Base-by-base conservation (phyloP, 2,888 invertebrate species). In the Heliconius sara region DNA sequence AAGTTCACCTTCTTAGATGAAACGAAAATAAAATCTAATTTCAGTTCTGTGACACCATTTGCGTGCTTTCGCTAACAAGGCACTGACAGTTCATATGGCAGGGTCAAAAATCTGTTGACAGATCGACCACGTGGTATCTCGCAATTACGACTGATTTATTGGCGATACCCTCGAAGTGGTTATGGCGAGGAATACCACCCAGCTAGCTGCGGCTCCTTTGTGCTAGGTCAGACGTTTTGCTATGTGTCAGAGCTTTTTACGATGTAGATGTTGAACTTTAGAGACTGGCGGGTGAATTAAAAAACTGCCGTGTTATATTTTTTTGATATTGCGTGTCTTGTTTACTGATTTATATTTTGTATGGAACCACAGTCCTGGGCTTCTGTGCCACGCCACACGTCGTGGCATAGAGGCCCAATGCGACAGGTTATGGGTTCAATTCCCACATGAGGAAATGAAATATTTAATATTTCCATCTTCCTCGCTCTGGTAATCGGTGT, bases 121-220 rank as follows among this genome's bases (percentile, higher is more conserved):
- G 76, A 68, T 75, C 72, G 63, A 63, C 77, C 82, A 77, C 77
- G 77, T 82, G 81, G 79, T 82, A 83, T 83, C 83, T 78, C 39
- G 77, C 79, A 83, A 81, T 80, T 79, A 79, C 77, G 77, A 66
- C 73, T 84, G 85, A 86, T 84, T 82, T 83, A 86, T 84, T 82
- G 78, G 77, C 83, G 79, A 80, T 75, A 77, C 66, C 60, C 80
- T 79, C 74, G 30, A 72, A 72, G 57, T 71, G 16, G 71, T 57
- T 72, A 27, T 52, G 9, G 72, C 79, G 68, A 43, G 39, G 73
- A 72, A 84, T 84, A 83, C 89, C 89, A 89, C 90, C 90, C 90
- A 89, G 83, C 84, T 79, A 72, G 88, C 39, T 34, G 79, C 82
- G 84, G 85, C 80, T 30, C 70, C 81, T 84, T 86, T 84, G 86